Conservation (phyloP, 2,797 vertebrate genomes). For the Thripadectes ignobilis region DNA sequence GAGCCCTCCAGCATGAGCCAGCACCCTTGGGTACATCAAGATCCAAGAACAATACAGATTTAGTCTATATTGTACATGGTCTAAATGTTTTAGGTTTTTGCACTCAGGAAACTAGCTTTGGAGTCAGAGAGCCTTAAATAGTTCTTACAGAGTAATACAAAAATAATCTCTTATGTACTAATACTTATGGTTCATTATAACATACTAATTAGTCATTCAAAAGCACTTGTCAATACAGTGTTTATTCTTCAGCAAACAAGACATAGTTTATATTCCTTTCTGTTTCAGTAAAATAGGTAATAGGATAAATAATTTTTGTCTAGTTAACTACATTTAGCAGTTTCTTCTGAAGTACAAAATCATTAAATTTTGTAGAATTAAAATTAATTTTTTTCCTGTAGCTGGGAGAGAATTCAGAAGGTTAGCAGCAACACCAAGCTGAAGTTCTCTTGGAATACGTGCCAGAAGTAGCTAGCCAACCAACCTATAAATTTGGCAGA, state of each 20-base stretch:
- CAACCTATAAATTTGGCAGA: background rate
- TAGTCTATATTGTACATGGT: background rate
- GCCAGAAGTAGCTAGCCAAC: background rate
- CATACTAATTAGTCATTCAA: background rate
- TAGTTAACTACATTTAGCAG: background rate
- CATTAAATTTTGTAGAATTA: background rate
- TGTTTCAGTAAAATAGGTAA: background rate
- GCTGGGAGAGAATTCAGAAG: background rate
- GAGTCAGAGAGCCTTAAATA: background rate
- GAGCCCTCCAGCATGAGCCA: too few relatives aligned
- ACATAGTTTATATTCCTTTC: background rate
- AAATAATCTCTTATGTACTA: background rate
- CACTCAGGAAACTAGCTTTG: background rate
- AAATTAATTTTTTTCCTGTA: background rate
- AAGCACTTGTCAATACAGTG: rapidly evolving
- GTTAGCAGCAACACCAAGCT: background rate
- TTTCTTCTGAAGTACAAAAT: background rate
- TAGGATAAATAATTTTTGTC: background rate
- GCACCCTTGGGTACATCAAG: background rate
- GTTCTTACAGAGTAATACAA: background rate
- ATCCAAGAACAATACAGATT: background rate
- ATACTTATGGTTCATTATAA: background rate
- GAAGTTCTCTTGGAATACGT: background rate
- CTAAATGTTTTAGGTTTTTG: background rate
- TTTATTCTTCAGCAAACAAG: background rate